These are phyloP conservation scores for Columba livia DNA, from an alignment of 2,113 vertebrate genomes.

Conservation along the genomic window DNA sequence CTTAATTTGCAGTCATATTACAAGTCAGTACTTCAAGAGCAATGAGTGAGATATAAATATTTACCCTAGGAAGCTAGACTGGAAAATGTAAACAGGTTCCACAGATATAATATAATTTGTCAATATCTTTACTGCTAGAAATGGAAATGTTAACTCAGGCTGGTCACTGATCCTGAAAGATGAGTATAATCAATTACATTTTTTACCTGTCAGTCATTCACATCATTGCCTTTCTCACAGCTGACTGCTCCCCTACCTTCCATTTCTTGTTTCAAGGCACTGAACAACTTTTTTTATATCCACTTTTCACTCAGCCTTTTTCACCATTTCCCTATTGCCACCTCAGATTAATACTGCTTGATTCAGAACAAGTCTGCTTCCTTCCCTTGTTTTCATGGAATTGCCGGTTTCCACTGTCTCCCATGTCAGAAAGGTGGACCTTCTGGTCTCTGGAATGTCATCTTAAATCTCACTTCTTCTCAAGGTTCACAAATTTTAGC, in stretches of 20 bases:
- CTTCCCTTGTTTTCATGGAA: background rate
- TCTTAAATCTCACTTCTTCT: background rate
- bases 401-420: background rate
- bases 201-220: slow-evolving; percentile 21
- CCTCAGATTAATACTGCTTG: background rate
- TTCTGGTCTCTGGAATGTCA: background rate
- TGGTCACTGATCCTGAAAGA: slow-evolving; percentile 35
- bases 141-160: slow-evolving; percentile 45
- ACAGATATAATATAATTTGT: slow-evolving; percentile 7
- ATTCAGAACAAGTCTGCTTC: background rate
- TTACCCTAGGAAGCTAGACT: slow-evolving; percentile 14
- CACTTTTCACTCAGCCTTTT: background rate
- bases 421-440: background rate
- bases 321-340: background rate
- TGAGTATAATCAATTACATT: slow-evolving; percentile 22
- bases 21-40: background rate
- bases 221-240: background rate
- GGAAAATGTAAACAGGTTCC: slow-evolving; percentile 35
- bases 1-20: background rate
- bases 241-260: background rate
- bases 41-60: slow-evolving; percentile 38
- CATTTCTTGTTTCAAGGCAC: slow-evolving; percentile 1
- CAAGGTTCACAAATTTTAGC: slow-evolving; percentile 14
- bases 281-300: background rate
- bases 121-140: slow-evolving; percentile 41